Conservation (phyloP, 2,113 vertebrate species). For the Eulemur rufifrons region DNA sequence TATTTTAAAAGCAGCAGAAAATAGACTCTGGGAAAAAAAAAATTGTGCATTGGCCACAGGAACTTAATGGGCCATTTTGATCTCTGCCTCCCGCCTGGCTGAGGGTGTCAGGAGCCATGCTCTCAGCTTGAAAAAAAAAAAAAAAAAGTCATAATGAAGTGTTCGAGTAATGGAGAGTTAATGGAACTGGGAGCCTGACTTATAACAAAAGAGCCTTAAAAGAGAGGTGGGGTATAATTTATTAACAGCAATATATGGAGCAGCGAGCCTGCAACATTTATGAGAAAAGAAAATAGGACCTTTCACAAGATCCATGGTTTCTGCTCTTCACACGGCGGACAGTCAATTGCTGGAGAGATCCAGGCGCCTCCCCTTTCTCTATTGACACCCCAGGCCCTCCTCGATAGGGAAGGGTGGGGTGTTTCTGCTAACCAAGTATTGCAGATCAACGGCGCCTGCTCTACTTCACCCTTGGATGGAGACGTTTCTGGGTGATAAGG, state of each 20-base stretch:
- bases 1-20: slow-evolving; percentile 79
- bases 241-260: slow-evolving; percentile 81
- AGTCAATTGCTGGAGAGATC: neutral
- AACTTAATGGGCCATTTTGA: slow-evolving; percentile 74
- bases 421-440: neutral
- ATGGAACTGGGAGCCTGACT: slow-evolving; percentile 82
- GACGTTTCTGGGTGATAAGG: neutral
- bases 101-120: slow-evolving; percentile 58
- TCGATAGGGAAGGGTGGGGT: neutral
- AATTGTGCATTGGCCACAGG: slow-evolving; percentile 44
- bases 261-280: slow-evolving; percentile 84
- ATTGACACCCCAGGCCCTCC: neutral
- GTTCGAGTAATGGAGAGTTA: slow-evolving; percentile 84
- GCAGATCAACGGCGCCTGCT: fast-evolving
- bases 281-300: slow-evolving; percentile 82
- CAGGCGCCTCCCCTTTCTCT: neutral
- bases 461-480: neutral
- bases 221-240: slow-evolving; percentile 84
- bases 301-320: neutral
- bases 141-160: slow-evolving; percentile 80
- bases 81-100: slow-evolving; percentile 51
- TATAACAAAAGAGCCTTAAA: slow-evolving; percentile 84
- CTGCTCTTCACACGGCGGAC: neutral
- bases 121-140: slow-evolving; percentile 55
- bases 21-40: slow-evolving; percentile 62